Conservation (phyloP, 1,140 invertebrate genomes). For the Drosophila prosaltans region DNA sequence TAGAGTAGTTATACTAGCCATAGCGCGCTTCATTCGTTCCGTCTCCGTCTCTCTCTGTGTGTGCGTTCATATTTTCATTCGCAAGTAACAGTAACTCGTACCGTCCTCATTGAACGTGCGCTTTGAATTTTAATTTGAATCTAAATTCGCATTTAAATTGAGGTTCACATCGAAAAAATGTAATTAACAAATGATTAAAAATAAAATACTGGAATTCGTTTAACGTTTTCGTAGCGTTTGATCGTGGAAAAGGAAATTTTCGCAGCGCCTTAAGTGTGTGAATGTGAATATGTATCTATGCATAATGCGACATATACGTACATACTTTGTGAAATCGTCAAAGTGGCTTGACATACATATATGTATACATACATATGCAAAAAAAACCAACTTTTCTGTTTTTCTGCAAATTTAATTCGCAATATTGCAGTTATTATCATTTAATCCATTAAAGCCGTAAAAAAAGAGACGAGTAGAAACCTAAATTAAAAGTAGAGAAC, state of each 20-base stretch:
- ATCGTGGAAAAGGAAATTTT: slow-evolving; percentile 6
- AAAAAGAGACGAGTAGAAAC: background rate
- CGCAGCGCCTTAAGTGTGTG: slow-evolving; percentile 18
- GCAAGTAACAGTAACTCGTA: slow-evolving; percentile 57
- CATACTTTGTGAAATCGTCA: slow-evolving; percentile 57
- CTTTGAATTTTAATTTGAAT: slow-evolving; percentile 12
- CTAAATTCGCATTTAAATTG: slow-evolving; percentile 33
- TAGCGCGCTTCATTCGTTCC: slow-evolving; percentile 15
- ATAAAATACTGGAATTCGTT: background rate
- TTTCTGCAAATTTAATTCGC: background rate
- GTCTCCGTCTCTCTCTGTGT: slow-evolving; percentile 42
- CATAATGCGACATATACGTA: slow-evolving; percentile 14
- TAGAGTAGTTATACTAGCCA: slow-evolving; percentile 7
- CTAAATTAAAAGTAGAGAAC: background rate
- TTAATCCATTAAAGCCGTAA: background rate
- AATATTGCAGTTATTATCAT: background rate
- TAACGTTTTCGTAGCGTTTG: slow-evolving; percentile 11
- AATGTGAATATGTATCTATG: slow-evolving; percentile 23
- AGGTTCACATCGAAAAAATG: slow-evolving; percentile 46
- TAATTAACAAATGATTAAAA: slow-evolving; percentile 23
- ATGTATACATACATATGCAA: slow-evolving; percentile 1
- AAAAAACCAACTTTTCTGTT: slow-evolving; percentile 23
- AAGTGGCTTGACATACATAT: slow-evolving; percentile 50
- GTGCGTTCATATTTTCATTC: slow-evolving; percentile 49
- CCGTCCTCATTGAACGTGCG: slow-evolving; percentile 59